Base-by-base conservation (phyloP, 2,888 invertebrate genomes). In the Brassicogethes aeneus region DNA sequence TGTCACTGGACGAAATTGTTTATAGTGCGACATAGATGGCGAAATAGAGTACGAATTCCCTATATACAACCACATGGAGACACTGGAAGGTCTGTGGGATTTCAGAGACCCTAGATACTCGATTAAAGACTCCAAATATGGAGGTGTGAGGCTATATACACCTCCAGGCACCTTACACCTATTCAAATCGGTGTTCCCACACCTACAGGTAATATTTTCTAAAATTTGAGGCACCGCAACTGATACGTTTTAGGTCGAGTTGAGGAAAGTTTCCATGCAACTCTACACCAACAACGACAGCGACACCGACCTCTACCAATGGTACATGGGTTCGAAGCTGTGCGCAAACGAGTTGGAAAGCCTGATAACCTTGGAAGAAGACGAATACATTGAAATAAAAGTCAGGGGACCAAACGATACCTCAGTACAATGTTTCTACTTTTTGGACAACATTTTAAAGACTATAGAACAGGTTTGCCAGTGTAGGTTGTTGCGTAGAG, bases 1-100 rank as follows among this genome's bases (percentile, higher is more conserved):
- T n/a, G n/a, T n/a, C n/a, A n/a, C n/a, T n/a, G n/a, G n/a, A n/a
- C n/a, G n/a, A n/a, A n/a, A n/a, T n/a, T n/a, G n/a, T 45, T 66
- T 65, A 41, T 65, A 79, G 72, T 81, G 80, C 61, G 81, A 82
- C 53, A 75, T 77, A 17, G 82, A 81, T 42, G 81, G 77, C 2
- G 83, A 84, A 54, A 68, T 79, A 10, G 82, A 84, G 55, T 85
- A 80, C 60, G 85, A 86, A 66, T 83, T 86, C 58, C 84, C 85
- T 0, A 78, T 81, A 53, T 78, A 82, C 58, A 78, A 78, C 59
- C 71, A 79, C 47, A 73, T 77, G 2, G 81, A 82, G 62, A 76
- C 78, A 2, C 60, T 81, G 15, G 74, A 75, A 17, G 80, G 80
- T n/a, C 64, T 82, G 16, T 82, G 82, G 82, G 78, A 80, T 55